Conservation (phyloP, 1,140 invertebrate genomes). For the Ceratina japonica region DNA sequence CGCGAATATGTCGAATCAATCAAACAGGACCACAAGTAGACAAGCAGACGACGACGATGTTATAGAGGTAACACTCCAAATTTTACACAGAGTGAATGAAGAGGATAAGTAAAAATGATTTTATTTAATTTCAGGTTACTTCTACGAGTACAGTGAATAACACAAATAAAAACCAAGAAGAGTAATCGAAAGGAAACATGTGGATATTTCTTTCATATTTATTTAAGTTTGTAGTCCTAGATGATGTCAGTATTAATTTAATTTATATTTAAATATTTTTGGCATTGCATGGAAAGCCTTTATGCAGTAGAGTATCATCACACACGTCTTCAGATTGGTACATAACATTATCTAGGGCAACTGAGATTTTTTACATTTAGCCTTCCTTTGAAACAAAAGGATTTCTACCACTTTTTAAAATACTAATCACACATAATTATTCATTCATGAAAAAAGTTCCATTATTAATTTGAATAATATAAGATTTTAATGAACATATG, state of each 20-base stretch:
- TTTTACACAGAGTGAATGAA: too few species aligned
- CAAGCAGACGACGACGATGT: slow-evolving; percentile 13
- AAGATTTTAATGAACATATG: too few species aligned
- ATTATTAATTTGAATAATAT: too few species aligned
- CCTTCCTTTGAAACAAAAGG: too few species aligned
- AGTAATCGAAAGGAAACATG: neutral
- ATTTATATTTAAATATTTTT: neutral
- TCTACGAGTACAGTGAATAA: slow-evolving; percentile 1
- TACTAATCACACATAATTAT: too few species aligned
- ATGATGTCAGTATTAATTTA: slow-evolving; percentile 29
- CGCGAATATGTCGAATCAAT: neutral
- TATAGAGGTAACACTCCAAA: slow-evolving; percentile 13
- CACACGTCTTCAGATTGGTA: too few species aligned
- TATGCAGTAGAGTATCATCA: too few species aligned
- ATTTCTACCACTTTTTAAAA: too few species aligned
- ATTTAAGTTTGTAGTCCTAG: neutral
- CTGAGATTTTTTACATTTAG: too few species aligned
- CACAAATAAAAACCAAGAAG: slow-evolving; percentile 36
- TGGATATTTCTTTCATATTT: neutral
- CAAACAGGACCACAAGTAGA: neutral
- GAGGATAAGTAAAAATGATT: neutral
- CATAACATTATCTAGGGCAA: too few species aligned
- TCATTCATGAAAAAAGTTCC: too few species aligned
- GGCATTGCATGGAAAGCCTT: too few species aligned
- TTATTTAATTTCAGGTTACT: slow-evolving; percentile 11